A percentile compares a stretch with the other conserved stretches of the same genome.
Conservation (phyloP, 2,888 invertebrate genomes). For the Pterobdella sp. region DNA sequence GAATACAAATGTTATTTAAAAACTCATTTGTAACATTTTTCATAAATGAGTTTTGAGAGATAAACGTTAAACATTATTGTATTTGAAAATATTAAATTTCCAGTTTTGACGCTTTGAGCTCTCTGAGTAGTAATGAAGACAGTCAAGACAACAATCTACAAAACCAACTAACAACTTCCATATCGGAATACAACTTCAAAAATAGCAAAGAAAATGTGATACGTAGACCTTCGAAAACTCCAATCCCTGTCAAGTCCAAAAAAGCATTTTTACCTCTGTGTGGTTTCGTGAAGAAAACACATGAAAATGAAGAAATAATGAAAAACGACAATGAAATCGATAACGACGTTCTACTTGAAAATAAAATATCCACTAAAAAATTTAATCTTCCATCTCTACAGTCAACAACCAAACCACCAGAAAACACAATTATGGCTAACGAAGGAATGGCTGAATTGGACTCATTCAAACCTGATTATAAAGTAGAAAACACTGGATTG, state of each 20-base stretch:
- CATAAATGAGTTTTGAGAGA: too few relatives aligned
- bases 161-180: neutral
- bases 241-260: slow-evolving; percentile 22
- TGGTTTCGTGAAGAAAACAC: slow-evolving; percentile 25
- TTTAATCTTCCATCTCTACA: neutral
- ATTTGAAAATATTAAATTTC: neutral
- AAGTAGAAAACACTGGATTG: neutral
- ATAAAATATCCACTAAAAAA: slow-evolving; percentile 10
- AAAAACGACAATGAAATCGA: slow-evolving; percentile 23
- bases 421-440: neutral
- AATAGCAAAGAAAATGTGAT: neutral
- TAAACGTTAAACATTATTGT: too few relatives aligned
- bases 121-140: slow-evolving; percentile 23
- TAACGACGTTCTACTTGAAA: slow-evolving; percentile 16
- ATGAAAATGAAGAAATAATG: slow-evolving; percentile 11
- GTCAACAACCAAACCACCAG: neutral
- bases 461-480: neutral
- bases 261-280: slow-evolving; percentile 18
- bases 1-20: too few relatives aligned
- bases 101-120: slow-evolving; percentile 25
- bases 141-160: neutral
- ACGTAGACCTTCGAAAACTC: neutral
- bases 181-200: neutral
- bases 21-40: too few relatives aligned
- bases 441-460: slow-evolving; percentile 26